These are phyloP conservation scores for Sprattus sprattus DNA, from an alignment of 2,113 vertebrate species.

Conservation along the genomic window DNA sequence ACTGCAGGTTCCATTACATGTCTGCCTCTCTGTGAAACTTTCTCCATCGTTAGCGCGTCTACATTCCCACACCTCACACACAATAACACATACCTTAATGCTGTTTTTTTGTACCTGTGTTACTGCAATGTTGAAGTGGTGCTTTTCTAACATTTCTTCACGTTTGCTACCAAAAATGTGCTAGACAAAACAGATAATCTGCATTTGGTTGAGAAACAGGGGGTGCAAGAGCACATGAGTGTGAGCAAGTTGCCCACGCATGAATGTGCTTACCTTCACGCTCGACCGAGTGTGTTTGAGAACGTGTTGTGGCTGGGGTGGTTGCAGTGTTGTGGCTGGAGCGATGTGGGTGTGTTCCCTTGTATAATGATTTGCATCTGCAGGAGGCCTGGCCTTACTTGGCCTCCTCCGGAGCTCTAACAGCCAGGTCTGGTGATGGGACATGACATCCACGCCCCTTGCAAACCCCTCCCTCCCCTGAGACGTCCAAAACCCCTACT, in stretches of 20 bases:
- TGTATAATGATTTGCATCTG: neutral
- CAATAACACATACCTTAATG: neutral
- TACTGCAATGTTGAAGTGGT: neutral
- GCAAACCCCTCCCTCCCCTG: neutral
- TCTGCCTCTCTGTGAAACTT: neutral
- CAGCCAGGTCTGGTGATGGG: neutral
- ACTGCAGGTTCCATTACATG: neutral
- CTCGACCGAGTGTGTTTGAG: neutral
- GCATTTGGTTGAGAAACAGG: neutral
- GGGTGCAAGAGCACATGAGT: neutral
- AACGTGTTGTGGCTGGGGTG: neutral
- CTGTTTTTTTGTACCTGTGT: neutral
- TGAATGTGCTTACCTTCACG: slow-evolving; percentile 10
- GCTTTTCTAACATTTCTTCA: neutral
- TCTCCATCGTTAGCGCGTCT: neutral
- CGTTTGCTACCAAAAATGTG: neutral
- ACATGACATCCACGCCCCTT: neutral
- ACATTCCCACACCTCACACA: neutral
- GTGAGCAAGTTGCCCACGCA: neutral
- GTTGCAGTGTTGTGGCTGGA: neutral
- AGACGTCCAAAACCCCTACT: neutral
- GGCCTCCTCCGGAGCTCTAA: neutral
- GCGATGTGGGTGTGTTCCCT: neutral
- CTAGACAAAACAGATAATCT: neutral
- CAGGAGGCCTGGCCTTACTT: neutral